phyloP scores from a whole-genome alignment of 1,140 invertebrate genomes.

The Patella vulgata region DNA sequence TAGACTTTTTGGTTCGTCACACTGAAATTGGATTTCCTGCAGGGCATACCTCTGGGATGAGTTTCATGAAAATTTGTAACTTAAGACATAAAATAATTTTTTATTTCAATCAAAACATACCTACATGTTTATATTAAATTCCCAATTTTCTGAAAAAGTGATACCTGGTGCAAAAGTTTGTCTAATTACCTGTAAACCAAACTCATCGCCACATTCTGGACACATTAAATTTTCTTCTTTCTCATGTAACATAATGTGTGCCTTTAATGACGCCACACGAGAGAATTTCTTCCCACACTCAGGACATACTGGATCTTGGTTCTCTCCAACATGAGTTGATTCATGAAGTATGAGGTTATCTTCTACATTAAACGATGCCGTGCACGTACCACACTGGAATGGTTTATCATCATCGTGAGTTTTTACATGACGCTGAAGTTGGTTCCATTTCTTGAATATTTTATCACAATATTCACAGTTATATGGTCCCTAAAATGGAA shows the following conservation, averaged over 20 bases:
- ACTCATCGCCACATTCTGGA: constrained; percentile 77
- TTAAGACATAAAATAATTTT: too few species aligned
- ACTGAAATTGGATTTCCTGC: too few species aligned
- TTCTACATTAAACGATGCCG: constrained; percentile 74
- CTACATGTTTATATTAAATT: too few species aligned
- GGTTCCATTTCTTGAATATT: constrained; percentile 70
- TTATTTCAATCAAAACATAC: too few species aligned
- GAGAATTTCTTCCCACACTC: constrained; percentile 76
- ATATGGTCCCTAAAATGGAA: constrained; percentile 63
- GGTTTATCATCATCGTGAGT: constrained; percentile 75
- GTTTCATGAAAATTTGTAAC: too few species aligned
- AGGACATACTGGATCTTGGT: constrained; percentile 70
- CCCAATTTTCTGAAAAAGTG: too few species aligned
- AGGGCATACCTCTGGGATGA: too few species aligned
- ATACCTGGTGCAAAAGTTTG: too few species aligned
- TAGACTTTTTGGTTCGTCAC: too few species aligned
- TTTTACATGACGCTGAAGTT: constrained; percentile 71
- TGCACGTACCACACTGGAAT: constrained; percentile 73
- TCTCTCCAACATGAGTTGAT: constrained; percentile 70
- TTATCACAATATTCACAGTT: constrained; percentile 72
- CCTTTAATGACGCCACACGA: constrained; percentile 76
- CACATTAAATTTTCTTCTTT: constrained; percentile 77
- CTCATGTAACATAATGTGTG: constrained; percentile 77
- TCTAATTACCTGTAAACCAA: constrained; percentile 74
- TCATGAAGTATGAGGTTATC: constrained; percentile 74